Evolutionary conservation across 2,888 invertebrate species (phyloP), one percentile per base, ranked within the genome.

Genomic region (Mimachlamys varia): DNA sequence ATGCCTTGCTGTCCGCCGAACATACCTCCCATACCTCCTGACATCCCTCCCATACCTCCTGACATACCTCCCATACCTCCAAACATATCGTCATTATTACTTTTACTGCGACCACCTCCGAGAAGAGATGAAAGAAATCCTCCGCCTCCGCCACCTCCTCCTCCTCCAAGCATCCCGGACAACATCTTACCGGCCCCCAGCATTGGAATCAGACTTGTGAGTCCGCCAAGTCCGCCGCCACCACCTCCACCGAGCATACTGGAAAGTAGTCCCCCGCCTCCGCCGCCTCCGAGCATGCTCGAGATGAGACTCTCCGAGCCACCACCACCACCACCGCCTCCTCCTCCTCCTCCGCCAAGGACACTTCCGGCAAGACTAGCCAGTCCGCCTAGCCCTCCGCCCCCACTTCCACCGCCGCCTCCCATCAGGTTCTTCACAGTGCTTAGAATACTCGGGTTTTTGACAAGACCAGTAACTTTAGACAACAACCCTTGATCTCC

Each of bases 141-240:
- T 22, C 88, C 33, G 27, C 27, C 33, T 27, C 90, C 90, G n/a
- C 90, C 92, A n/a, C 89, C 62, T 22, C 90, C 90, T n/a, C 91
- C 91, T 27, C 88, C 90, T 27, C 88, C 88, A 22, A 89, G 38
- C 62, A 87, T 89, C n/a, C 37, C 88, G 37, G 53, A 89, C 19
- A 55, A 62, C 89, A 55, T 76, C 53, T 87, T 27, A 87, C 87
- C 38, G 58, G 55, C 53, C 27, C 88, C 53, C 27, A 87, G 38
- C 90, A 90, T 62, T 38, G 88, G 88, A 89, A 89, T 88, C 27
- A 90, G 62, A 50, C 89, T 49, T 5, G 92, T 88, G 17, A 92
- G 87, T 88, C 89, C 89, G 27, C 89, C 62, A 58, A 92, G 89
- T 2, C 89, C n/a, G n/a, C 92, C 92, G 88, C 87, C 89, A 38